phyloP scores from a whole-genome alignment of 92 coral and sea anemone genomes.

The Bergia puertoricense region DNA sequence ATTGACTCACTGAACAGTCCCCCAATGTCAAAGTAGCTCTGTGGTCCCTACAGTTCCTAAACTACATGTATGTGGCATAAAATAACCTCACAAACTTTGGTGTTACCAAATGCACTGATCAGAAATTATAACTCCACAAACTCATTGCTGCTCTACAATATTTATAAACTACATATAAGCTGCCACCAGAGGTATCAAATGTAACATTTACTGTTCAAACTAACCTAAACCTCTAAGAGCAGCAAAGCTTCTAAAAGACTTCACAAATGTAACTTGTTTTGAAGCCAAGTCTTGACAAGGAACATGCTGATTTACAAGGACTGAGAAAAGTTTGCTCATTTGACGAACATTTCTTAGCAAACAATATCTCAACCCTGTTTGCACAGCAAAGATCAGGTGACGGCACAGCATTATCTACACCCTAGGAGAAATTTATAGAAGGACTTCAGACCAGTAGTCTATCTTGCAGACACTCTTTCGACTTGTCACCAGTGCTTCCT shows the following conservation, averaged over 20 bases:
- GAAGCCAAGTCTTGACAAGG: slow-evolving; percentile 16
- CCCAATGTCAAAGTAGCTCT: no score
- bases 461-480: neutral
- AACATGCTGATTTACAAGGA: slow-evolving; percentile 35
- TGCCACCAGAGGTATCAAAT: no score
- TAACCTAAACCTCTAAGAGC: slow-evolving; percentile 26
- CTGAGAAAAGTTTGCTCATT: slow-evolving; percentile 27
- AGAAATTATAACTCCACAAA: no score
- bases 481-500: neutral
- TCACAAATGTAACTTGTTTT: slow-evolving; percentile 34
- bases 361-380: slow-evolving; percentile 44
- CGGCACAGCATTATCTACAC: slow-evolving; percentile 38
- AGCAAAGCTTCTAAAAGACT: slow-evolving; percentile 35
- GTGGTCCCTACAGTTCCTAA: no score
- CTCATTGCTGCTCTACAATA: no score
- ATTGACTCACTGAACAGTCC: no score
- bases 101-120: no score
- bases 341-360: slow-evolving; percentile 34
- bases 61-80: no score
- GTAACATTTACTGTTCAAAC: neutral
- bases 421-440: slow-evolving; percentile 36
- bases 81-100: no score
- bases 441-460: slow-evolving; percentile 2
- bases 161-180: no score
- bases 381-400: slow-evolving; percentile 33